Base-by-base conservation (phyloP, 1,140 invertebrate species). In the Gryon sp. region DNA sequence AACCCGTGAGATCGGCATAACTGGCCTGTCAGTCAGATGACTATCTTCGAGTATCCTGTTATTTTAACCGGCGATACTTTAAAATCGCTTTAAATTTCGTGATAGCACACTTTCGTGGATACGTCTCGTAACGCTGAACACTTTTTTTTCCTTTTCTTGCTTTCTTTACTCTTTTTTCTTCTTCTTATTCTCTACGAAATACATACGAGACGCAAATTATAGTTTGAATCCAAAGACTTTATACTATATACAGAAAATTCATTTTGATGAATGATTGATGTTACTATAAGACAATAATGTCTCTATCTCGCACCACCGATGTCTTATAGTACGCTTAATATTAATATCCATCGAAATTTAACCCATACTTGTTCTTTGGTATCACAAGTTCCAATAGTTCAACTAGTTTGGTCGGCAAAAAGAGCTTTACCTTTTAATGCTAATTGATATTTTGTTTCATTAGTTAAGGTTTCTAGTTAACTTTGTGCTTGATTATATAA, bases 11-110 rank as follows among this genome's bases (percentile, higher is more conserved):
- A 45, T 26, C 28, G 68, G 41, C 55, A 55, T 68, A 78, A 78
- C 60, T 53, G 75, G 60, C 53, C 60, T 77, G 66, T 77, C 74
- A 66, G 66, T 72, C 75, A 68, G 57, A 69, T 69, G 22, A 52
- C 68, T 65, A 72, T 72, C 74, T 36, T 66, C 55, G 46, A 66
- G 60, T 60, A 66, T 60, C 60, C 45, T 50, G 36, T 59, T 52
- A 55, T 34, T 55, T 63, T 40, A 20, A 24, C 4, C n/a, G 8
- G 20, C 45, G 24, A n/a, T n/a, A n/a, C 15, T 22, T 62, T 26
- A 34, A 60, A 60, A 36, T 38, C 4, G 26, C 12, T 32, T 7
- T 8, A 2, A 45, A 55, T 18, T 36, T 60, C 55, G 55, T 24
- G 36, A 41, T 48, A 18, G 20, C 53, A 12, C 40, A 30, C 12